phyloP scores from a whole-genome alignment of 2,888 invertebrate species.

The Chloroclystis v-ata region DNA sequence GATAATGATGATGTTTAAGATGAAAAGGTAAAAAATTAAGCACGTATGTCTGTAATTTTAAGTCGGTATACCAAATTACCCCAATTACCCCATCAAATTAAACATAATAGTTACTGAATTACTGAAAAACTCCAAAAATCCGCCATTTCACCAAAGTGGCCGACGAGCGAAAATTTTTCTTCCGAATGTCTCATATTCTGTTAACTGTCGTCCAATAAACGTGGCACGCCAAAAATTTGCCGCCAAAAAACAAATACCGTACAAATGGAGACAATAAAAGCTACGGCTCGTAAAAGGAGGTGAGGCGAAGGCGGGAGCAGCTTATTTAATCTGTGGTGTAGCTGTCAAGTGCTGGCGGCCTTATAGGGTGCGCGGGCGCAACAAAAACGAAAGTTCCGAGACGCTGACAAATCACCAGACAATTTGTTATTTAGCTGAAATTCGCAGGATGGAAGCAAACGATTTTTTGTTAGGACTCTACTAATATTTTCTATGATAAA shows the following conservation, averaged over 20 bases:
- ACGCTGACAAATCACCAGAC: constrained; percentile 71
- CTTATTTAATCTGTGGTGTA: constrained; percentile 28
- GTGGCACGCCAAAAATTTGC: constrained; percentile 29
- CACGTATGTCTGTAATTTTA: neutral
- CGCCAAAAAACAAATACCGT: constrained; percentile 39
- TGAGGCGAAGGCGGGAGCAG: constrained; percentile 45
- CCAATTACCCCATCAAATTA: constrained; percentile 6
- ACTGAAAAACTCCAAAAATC: constrained; percentile 12
- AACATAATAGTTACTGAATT: too few relatives aligned
- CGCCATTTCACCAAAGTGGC: constrained; percentile 15
- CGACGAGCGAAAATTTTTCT: constrained; percentile 9
- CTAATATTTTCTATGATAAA: too few relatives aligned
- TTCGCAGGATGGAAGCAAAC: constrained; percentile 30
- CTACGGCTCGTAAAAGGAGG: constrained; percentile 49
- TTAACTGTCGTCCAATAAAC: constrained; percentile 23
- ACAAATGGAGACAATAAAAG: constrained; percentile 57
- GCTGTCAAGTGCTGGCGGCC: constrained; percentile 54
- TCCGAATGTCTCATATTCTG: constrained; percentile 19
- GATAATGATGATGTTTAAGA: neutral
- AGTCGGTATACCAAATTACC: constrained; percentile 9
- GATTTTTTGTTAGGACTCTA: too few relatives aligned
- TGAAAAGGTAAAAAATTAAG: neutral
- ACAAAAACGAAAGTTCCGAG: constrained; percentile 58
- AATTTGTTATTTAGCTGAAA: constrained; percentile 59
- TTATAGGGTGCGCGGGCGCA: constrained; percentile 58